A percentile compares a stretch with the other conserved stretches of the same genome.
These are phyloP conservation scores for Vesta saturnalis DNA, from an alignment of 2,888 invertebrate genomes.

Conservation along the genomic window DNA sequence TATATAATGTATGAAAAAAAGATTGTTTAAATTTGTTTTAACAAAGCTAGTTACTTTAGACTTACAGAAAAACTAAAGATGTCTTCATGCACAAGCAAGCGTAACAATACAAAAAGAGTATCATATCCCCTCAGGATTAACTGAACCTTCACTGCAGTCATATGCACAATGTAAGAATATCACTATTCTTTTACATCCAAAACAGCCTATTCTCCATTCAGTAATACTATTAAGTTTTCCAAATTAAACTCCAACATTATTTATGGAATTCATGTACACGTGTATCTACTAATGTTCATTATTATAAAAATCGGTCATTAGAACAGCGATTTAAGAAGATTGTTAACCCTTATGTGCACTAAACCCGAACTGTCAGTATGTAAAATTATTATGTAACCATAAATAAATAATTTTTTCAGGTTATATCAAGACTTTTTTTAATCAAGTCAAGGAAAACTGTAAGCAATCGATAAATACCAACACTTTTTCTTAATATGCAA, in stretches of 20 bases:
- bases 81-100: constrained; percentile 9
- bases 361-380: neutral
- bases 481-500: too few species aligned
- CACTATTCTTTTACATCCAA: neutral
- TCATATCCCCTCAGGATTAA: constrained; percentile 2
- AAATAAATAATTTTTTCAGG: neutral
- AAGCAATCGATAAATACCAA: constrained; percentile 6
- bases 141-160: constrained; percentile 2
- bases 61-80: neutral
- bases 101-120: constrained; percentile 8
- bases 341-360: neutral
- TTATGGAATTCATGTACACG: neutral
- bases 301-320: neutral
- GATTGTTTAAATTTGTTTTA: neutral
- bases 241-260: too few species aligned
- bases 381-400: neutral
- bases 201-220: too few species aligned
- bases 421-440: too few species aligned
- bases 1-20: neutral
- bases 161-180: neutral
- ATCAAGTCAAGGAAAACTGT: constrained; percentile 16
- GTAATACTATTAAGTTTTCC: too few species aligned
- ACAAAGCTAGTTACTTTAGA: neutral
- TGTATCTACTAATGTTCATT: neutral
- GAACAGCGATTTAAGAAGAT: neutral